Evolutionary conservation across 2,888 invertebrate genomes (phyloP).

Genomic region (Caenorhabditis japonica): DNA sequence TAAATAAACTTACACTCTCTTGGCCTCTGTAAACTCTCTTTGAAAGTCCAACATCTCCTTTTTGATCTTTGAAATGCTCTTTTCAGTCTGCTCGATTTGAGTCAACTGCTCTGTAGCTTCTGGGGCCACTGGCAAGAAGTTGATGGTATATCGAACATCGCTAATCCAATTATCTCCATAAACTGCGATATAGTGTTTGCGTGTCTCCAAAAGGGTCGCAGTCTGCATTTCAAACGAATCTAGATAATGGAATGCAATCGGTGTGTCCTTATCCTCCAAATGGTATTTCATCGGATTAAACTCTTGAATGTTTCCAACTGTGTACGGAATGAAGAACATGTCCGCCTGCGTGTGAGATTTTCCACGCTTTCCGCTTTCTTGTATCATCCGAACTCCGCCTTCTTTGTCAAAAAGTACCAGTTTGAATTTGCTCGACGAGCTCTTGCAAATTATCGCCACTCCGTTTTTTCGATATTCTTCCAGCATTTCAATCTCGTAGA

Average conservation of each 20-base stretch:
- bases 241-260: constrained; percentile 74
- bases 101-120: constrained; percentile 52
- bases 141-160: constrained; percentile 71
- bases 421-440: constrained; percentile 77
- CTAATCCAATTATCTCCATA: constrained; percentile 78
- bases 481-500: constrained; percentile 70
- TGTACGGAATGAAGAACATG: constrained; percentile 77
- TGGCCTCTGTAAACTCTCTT: constrained; percentile 73
- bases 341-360: constrained; percentile 75
- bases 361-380: constrained; percentile 72
- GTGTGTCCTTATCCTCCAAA: constrained; percentile 77
- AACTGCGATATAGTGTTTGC: constrained; percentile 75
- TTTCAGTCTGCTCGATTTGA: constrained; percentile 59
- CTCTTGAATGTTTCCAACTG: constrained; percentile 73
- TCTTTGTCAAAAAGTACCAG: constrained; percentile 77
- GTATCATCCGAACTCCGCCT: constrained; percentile 76
- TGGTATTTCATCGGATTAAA: constrained; percentile 76
- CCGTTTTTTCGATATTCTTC: constrained; percentile 67
- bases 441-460: constrained; percentile 74
- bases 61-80: constrained; percentile 69
- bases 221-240: constrained; percentile 72
- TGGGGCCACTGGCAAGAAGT: constrained; percentile 68
- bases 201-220: constrained; percentile 69
- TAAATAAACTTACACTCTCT: constrained; percentile 62
- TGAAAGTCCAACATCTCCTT: constrained; percentile 75